phyloP scores from a whole-genome alignment of 2,888 invertebrate genomes.

The Tanypteryx hageni region DNA sequence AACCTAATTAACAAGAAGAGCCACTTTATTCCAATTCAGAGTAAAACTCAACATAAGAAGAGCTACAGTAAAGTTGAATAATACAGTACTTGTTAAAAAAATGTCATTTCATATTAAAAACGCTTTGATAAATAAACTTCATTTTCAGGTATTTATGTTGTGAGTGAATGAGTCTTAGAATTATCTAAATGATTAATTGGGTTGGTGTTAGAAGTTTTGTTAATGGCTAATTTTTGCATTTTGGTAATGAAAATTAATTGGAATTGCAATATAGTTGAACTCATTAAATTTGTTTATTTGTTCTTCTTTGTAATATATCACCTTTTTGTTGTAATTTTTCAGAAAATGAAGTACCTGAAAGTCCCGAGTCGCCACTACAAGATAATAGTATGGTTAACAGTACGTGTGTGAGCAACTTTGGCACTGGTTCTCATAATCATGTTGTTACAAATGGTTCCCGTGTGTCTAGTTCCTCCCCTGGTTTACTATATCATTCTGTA shows the following conservation, averaged over 20 bases:
- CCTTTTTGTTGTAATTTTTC: not conserved
- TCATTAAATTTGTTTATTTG: not conserved
- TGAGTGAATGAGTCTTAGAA: too few species aligned
- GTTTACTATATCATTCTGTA: not conserved
- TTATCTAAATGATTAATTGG: too few species aligned
- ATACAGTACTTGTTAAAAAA: too few species aligned
- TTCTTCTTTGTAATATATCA: not conserved
- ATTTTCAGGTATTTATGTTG: too few species aligned
- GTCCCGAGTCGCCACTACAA: not conserved
- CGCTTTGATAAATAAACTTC: too few species aligned
- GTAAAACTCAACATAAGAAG: too few species aligned
- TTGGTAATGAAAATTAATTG: not conserved
- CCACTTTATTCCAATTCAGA: too few species aligned
- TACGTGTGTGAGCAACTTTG: not conserved
- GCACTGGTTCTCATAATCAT: not conserved
- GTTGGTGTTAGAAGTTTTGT: too few species aligned
- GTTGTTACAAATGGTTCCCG: not conserved
- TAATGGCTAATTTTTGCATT: not conserved
- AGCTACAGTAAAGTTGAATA: too few species aligned
- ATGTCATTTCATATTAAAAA: too few species aligned
- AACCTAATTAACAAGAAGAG: too few species aligned
- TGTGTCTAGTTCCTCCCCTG: not conserved
- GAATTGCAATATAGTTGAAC: not conserved
- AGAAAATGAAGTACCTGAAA: slow-evolving; percentile 7
- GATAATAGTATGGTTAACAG: not conserved